Percentiles rank a stretch among this genome's conserved stretches.
Evolutionary conservation across 2,797 vertebrate genomes (phyloP).

Genomic region (Eospalax fontanierii): DNA sequence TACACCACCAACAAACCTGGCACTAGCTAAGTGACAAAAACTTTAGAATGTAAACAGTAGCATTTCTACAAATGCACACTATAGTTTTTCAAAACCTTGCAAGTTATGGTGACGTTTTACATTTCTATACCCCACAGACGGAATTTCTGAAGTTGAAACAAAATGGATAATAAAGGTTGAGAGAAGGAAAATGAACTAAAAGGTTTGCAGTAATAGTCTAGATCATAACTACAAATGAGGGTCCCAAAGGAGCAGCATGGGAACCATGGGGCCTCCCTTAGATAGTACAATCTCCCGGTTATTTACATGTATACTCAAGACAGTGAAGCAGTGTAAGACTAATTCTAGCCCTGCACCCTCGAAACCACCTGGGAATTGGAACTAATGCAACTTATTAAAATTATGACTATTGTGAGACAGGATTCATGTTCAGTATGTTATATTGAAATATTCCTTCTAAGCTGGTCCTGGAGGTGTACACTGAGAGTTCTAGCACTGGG

Average conservation of each 20-base stretch:
- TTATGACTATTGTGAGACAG: background rate
- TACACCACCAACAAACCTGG: background rate
- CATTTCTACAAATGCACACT: background rate
- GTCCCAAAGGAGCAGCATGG: background rate
- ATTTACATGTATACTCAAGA: background rate
- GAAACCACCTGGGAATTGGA: background rate
- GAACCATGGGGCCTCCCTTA: background rate
- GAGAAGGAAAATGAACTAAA: constrained; percentile 36
- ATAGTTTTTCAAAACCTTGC: constrained; percentile 33
- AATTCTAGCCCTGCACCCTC: background rate
- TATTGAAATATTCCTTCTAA: background rate
- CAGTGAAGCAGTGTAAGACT: background rate
- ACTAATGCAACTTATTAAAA: too few species aligned
- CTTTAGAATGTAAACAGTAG: background rate
- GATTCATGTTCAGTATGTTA: constrained; percentile 10
- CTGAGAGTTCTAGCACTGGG: background rate
- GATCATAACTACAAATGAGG: constrained; percentile 8
- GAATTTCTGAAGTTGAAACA: constrained; percentile 43
- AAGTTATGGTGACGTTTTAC: constrained; percentile 33
- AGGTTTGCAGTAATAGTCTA: background rate
- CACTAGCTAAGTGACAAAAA: background rate
- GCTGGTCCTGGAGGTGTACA: background rate
- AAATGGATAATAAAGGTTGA: background rate
- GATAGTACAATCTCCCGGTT: background rate
- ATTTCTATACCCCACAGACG: constrained; percentile 13